phyloP scores from a whole-genome alignment of 2,113 vertebrate genomes.

The Peromyscus polionotus region DNA sequence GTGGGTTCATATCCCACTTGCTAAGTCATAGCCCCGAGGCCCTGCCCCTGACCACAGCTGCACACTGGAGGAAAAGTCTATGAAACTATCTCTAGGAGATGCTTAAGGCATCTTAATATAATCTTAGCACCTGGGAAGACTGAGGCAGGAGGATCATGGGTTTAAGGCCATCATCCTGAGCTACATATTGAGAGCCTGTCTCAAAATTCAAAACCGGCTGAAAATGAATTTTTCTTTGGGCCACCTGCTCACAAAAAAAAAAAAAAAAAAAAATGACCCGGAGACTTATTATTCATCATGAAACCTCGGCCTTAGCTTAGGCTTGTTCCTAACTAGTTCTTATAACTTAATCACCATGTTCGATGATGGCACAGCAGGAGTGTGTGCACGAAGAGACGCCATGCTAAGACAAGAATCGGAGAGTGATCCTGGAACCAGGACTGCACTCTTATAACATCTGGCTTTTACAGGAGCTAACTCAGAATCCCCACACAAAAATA shows the following conservation, averaged over 20 bases:
- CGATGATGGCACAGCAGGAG: background rate
- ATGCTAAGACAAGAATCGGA: background rate
- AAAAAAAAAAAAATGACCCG: background rate
- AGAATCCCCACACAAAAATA: background rate
- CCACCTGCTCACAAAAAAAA: background rate
- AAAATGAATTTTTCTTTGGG: background rate
- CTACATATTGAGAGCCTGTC: background rate
- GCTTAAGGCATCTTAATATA: background rate
- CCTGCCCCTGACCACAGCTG: background rate
- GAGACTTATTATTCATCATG: background rate
- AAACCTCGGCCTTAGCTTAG: too few species aligned
- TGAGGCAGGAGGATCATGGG: background rate
- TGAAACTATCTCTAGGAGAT: background rate
- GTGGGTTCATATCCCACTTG: background rate
- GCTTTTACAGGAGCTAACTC: background rate
- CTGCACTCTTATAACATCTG: background rate
- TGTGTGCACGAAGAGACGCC: background rate
- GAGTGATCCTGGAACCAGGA: background rate
- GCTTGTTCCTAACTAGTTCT: too few species aligned
- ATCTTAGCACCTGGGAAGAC: background rate
- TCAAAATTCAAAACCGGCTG: background rate
- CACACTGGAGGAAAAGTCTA: background rate
- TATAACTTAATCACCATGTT: background rate
- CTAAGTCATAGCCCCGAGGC: background rate
- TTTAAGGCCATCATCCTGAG: background rate